Evolutionary conservation across 2,113 vertebrate genomes (phyloP).

Genomic region (Aegotheles bennettii): DNA sequence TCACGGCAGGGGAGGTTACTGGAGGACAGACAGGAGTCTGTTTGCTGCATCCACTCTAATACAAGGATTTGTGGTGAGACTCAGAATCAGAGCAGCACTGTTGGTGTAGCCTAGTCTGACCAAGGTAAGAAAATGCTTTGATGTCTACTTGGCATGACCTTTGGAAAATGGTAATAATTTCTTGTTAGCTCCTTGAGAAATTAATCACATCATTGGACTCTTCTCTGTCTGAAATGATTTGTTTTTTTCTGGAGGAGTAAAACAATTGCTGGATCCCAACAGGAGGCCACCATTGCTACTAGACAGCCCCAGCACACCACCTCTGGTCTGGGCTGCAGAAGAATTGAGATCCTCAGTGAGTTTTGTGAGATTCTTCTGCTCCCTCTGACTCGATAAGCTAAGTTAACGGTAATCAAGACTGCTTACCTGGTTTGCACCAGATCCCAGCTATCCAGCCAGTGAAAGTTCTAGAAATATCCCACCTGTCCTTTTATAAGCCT

Average conservation of each 20-base stretch:
- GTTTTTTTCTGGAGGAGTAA: not conserved
- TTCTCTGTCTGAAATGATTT: not conserved
- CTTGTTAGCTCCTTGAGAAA: not conserved
- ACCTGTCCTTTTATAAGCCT: not conserved
- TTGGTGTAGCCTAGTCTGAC: not conserved
- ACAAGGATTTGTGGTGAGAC: not conserved
- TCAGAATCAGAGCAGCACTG: not conserved
- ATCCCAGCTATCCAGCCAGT: not conserved
- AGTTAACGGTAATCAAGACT: not conserved
- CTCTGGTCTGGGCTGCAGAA: not conserved
- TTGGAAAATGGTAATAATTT: fast-evolving
- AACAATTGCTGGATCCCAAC: not conserved
- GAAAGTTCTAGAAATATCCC: not conserved
- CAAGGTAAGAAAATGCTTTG: not conserved
- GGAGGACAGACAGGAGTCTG: not conserved
- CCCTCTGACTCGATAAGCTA: not conserved
- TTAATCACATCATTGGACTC: not conserved
- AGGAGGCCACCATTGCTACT: not conserved
- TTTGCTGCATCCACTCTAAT: fast-evolving
- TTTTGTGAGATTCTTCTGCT: not conserved
- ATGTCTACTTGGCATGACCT: not conserved
- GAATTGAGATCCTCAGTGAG: not conserved
- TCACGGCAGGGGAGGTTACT: not conserved
- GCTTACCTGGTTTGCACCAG: not conserved
- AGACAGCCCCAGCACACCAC: not conserved